These are phyloP conservation scores for Microtus montanus DNA, from an alignment of 2,113 vertebrate genomes.

Conservation along the genomic window DNA sequence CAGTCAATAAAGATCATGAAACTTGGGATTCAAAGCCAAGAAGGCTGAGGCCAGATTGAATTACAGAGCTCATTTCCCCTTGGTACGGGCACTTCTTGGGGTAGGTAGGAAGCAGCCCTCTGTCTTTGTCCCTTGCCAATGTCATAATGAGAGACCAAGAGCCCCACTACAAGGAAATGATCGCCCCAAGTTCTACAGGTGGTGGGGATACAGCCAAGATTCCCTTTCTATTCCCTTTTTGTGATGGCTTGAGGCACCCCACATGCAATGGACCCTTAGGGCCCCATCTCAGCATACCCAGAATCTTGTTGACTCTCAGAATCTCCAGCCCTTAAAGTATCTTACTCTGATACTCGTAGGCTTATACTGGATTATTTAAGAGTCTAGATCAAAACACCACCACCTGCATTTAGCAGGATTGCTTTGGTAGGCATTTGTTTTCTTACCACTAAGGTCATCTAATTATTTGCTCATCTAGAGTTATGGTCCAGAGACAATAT, in stretches of 20 bases:
- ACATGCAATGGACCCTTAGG: not conserved
- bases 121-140: not conserved
- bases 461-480: not conserved
- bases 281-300: accelerated
- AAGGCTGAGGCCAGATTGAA: not conserved
- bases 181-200: not conserved
- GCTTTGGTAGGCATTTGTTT: not conserved
- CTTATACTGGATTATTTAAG: not conserved
- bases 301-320: not conserved
- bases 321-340: accelerated
- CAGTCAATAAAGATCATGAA: not conserved
- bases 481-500: not conserved
- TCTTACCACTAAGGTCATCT: not conserved
- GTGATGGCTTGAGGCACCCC: not conserved
- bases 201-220: not conserved
- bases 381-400: not conserved
- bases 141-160: not conserved
- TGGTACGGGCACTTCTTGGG: not conserved
- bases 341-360: not conserved
- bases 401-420: not conserved
- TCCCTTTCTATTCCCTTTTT: not conserved
- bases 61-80: not conserved
- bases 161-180: not conserved
- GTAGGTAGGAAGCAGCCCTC: too few species aligned
- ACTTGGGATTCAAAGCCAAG: not conserved